phyloP scores from a whole-genome alignment of 2,888 invertebrate genomes.

The Tyria jacobaeae region DNA sequence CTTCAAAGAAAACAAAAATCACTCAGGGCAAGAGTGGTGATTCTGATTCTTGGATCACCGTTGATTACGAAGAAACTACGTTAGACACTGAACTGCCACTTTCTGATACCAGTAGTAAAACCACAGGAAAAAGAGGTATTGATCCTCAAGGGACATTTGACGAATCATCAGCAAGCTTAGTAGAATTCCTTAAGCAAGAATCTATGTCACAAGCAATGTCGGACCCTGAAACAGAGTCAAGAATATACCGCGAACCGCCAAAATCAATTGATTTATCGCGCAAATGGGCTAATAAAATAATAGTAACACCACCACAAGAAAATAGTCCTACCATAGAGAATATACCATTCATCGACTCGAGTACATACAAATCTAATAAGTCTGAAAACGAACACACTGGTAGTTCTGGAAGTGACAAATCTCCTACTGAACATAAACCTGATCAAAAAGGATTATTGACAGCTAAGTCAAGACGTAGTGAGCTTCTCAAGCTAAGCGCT shows the following conservation, averaged over 20 bases:
- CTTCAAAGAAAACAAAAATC: conserved; percentile 64
- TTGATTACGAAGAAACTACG: conserved; percentile 89
- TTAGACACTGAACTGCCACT: conserved; percentile 84
- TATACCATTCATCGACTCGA: conserved; percentile 80
- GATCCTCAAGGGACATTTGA: conserved; percentile 88
- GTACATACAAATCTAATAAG: conserved; percentile 75
- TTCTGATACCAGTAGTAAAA: conserved; percentile 80
- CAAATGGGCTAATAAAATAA: conserved; percentile 85
- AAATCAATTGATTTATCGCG: conserved; percentile 71
- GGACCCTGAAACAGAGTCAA: conserved; percentile 76
- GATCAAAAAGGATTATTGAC: conserved; percentile 74
- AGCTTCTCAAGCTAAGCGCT: conserved; percentile 88
- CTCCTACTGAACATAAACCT: conserved; percentile 74
- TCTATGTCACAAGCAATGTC: conserved; percentile 73
- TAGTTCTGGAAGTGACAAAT: conserved; percentile 79
- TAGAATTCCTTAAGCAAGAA: conserved; percentile 81
- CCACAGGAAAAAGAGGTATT: conserved; percentile 62
- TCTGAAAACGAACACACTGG: conserved; percentile 80
- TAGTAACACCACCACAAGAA: conserved; percentile 88
- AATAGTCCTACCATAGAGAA: conserved; percentile 87
- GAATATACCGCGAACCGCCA: conserved; percentile 57
- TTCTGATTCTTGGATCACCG: conserved; percentile 89
- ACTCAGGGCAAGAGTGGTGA: conserved; percentile 88
- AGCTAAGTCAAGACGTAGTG: conserved; percentile 83
- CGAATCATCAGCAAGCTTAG: conserved; percentile 85